Evolutionary conservation across 2,888 invertebrate species (phyloP).

Genomic region (Campoletis raptor): DNA sequence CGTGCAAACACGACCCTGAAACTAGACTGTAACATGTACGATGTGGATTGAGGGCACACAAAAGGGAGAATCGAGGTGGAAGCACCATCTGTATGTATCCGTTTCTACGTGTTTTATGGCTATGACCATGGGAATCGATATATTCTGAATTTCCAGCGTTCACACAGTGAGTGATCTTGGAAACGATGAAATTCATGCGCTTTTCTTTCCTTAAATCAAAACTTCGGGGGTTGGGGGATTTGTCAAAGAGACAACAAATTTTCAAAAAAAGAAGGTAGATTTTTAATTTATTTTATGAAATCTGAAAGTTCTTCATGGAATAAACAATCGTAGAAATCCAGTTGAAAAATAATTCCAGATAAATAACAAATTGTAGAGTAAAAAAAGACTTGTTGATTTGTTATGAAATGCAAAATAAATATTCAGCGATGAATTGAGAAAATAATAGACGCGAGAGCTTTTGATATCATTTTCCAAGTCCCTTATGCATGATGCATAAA

Average conservation of each 20-base stretch:
- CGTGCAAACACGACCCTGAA: not conserved
- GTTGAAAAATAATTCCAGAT: not conserved
- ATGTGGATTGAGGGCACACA: not conserved
- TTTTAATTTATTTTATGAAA: not conserved
- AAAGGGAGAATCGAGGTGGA: not conserved
- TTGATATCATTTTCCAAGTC: constrained; percentile 53
- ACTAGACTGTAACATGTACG: constrained; percentile 4
- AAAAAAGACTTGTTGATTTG: not conserved
- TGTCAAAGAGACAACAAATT: too few relatives aligned
- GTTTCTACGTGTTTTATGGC: not conserved
- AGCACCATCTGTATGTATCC: not conserved
- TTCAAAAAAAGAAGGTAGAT: not conserved
- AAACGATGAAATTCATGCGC: not conserved
- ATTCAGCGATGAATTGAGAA: constrained; percentile 41
- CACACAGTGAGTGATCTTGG: not conserved
- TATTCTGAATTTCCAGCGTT: not conserved
- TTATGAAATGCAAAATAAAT: not conserved
- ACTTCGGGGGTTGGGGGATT: too few relatives aligned
- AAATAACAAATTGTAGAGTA: not conserved
- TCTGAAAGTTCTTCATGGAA: not conserved
- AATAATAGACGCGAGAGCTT: constrained; percentile 51
- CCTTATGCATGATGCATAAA: constrained; percentile 62
- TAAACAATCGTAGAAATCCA: not conserved
- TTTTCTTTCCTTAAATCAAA: too few relatives aligned
- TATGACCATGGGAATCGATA: not conserved